These are phyloP conservation scores for Trichacis sp. DNA, from an alignment of 2,888 invertebrate genomes.

Conservation along the genomic window DNA sequence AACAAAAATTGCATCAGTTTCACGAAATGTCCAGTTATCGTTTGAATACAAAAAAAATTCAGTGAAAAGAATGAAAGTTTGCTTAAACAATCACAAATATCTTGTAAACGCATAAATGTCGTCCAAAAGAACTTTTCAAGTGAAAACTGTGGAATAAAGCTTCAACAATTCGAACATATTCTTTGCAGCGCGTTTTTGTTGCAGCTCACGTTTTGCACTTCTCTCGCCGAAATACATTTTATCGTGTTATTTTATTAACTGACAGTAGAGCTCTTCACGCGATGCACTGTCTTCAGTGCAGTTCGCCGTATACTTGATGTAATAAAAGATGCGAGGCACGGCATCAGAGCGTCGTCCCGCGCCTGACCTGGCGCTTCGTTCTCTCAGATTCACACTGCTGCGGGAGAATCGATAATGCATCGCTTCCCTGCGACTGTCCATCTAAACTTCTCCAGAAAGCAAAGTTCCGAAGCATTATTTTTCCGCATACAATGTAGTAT, in stretches of 20 bases:
- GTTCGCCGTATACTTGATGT: conserved; percentile 9
- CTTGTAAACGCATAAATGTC: no score
- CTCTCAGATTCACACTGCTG: conserved; percentile 36
- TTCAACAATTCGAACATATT: background rate
- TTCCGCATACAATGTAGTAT: background rate
- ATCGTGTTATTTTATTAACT: conserved; percentile 23
- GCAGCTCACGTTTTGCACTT: background rate
- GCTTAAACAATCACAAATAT: no score
- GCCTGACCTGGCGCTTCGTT: conserved; percentile 34
- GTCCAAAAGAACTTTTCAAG: no score
- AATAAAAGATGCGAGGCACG: conserved; percentile 35
- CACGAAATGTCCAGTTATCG: no score
- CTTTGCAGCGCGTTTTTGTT: background rate
- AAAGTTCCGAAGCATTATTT: conserved; percentile 13
- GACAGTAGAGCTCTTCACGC: conserved; percentile 19
- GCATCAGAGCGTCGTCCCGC: conserved; percentile 19
- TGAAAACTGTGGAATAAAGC: no score
- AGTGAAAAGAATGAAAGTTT: no score
- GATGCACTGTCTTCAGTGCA: conserved; percentile 14
- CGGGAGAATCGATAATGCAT: conserved; percentile 35
- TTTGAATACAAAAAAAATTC: no score
- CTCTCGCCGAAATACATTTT: conserved; percentile 9
- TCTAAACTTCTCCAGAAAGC: conserved; percentile 25
- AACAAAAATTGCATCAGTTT: no score
- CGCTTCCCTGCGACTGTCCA: conserved; percentile 31